These are phyloP conservation scores for Pseudochirops cupreus DNA, from an alignment of 2,797 vertebrate species.

Conservation along the genomic window DNA sequence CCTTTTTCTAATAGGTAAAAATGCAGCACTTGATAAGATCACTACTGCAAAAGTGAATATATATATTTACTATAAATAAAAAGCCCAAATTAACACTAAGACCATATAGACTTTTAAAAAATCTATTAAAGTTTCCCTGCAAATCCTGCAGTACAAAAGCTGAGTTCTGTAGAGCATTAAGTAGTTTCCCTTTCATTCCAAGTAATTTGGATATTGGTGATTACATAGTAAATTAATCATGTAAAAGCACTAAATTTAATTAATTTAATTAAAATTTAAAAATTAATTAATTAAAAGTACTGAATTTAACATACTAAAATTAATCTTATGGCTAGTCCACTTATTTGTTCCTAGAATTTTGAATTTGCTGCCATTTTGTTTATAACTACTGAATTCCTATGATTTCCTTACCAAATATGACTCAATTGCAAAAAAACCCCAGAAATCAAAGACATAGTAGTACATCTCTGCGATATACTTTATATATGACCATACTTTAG, in stretches of 20 bases:
- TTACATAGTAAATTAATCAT: background rate
- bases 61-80: background rate
- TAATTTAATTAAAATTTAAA: too few relatives aligned
- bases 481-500: background rate
- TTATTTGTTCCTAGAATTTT: constrained; percentile 7
- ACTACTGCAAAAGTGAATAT: background rate
- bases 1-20: background rate
- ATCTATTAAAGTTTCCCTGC: background rate
- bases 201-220: background rate
- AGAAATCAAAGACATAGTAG: background rate
- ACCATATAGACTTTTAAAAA: constrained; percentile 29
- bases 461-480: too few relatives aligned
- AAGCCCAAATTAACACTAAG: background rate
- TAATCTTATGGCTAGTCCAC: background rate
- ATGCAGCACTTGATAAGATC: background rate
- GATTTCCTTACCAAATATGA: background rate
- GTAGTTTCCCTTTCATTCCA: constrained; percentile 4
- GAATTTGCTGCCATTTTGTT: background rate
- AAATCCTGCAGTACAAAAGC: background rate
- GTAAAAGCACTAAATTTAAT: background rate
- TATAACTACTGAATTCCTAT: background rate
- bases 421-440: background rate
- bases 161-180: background rate
- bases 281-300: too few relatives aligned
- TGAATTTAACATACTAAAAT: background rate